Evolutionary conservation across 2,113 vertebrate genomes (phyloP), one percentile per base, ranked within the genome.

Genomic region (Falcunculus frontatus): DNA sequence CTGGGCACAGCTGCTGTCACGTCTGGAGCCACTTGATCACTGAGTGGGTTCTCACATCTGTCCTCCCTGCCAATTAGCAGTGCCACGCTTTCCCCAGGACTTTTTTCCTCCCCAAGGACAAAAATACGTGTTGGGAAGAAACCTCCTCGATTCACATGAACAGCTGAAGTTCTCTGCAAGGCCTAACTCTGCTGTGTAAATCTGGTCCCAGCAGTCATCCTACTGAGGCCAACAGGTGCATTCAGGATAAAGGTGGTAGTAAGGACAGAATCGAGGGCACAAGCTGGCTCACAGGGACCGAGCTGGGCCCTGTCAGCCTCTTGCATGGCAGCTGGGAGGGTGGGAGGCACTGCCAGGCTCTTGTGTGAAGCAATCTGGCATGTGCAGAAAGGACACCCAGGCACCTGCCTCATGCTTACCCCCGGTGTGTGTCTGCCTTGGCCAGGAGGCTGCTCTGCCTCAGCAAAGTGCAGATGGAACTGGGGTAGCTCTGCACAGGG

Each of bases 291-390:
- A 55, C 47, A 37, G 30, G 53, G 33, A 42, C 16, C 0, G 16
- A 72, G 63, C 30, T 52, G 75, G 52, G 86, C 46, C 55, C 42
- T 65, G 53, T 10, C 63, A 86, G 59, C 22, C 68, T 53, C 68
- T 5, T 67, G 39, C 35, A 17, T 9, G 73, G 25, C 84, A 89
- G 70, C 78, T 87, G 92, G 60, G 52, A 76, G 65, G 56, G 84
- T 63, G 75, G 85, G 93, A 93, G 87, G 90, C 44, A 68, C 33
- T 3, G 18, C 35, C 78, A 82, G 77, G 39, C 82, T 93, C 84
- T 53, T 35, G 77, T 59, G 84, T 63, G 64, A 57, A 84, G 37
- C 55, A 77, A 81, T 81, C 81, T 77, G 55, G 49, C 16, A 1
- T 2, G 26, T 74, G 47, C 73, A 84, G 79, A 62, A 67, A 63